Conservation (phyloP, 92 coral and sea anemone species). For the Siderastrea siderea region DNA sequence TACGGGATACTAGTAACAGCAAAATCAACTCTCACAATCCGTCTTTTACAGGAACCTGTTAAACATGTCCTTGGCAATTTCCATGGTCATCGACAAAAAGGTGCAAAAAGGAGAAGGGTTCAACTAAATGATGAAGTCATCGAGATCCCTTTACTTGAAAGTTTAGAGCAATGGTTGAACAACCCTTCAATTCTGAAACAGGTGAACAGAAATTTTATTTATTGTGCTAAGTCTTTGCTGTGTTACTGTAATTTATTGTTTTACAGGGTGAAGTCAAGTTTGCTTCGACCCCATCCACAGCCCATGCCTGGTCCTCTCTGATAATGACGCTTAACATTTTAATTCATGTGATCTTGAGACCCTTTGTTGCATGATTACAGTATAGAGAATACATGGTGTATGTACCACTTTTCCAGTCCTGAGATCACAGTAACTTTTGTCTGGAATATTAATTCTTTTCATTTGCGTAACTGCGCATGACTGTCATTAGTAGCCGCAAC, state of each 20-base stretch:
- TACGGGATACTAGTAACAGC: too few species aligned
- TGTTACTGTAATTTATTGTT: background rate
- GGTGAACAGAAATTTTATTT: slow-evolving; percentile 26
- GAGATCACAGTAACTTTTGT: background rate
- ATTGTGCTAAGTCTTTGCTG: background rate
- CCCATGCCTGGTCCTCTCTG: slow-evolving; percentile 2
- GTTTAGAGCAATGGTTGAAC: slow-evolving; percentile 65
- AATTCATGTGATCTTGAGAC: background rate
- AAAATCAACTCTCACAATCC: too few species aligned
- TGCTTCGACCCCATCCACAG: background rate
- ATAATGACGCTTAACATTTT: background rate
- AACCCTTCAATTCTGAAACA: slow-evolving; percentile 61
- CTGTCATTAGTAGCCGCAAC: too few species aligned
- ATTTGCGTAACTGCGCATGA: background rate
- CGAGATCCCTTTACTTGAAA: slow-evolving; percentile 57
- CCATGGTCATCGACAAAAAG: slow-evolving; percentile 66
- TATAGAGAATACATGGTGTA: too few species aligned
- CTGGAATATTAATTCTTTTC: background rate
- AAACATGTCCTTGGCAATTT: slow-evolving; percentile 66
- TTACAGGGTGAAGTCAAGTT: background rate
- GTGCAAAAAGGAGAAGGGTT: slow-evolving; percentile 67
- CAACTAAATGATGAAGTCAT: slow-evolving; percentile 60
- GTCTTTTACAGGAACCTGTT: slow-evolving; percentile 56
- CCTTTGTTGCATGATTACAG: background rate
- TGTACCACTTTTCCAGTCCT: too few species aligned